These are phyloP conservation scores for Fulica atra DNA, from an alignment of 2,113 vertebrate genomes.

Conservation along the genomic window DNA sequence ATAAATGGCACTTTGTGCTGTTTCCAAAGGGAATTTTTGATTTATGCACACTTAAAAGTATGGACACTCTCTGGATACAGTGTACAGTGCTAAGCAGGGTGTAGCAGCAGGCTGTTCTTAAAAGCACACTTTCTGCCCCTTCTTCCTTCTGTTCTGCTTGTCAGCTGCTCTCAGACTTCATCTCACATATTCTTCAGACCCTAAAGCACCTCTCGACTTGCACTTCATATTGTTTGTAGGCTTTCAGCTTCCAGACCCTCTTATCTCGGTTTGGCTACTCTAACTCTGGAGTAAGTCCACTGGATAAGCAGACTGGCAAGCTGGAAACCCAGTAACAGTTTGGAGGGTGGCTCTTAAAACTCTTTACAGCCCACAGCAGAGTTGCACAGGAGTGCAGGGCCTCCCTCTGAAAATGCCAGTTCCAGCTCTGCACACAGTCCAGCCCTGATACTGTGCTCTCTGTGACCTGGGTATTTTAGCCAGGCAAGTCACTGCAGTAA, in stretches of 20 bases:
- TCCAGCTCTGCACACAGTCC: neutral
- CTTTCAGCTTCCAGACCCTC: neutral
- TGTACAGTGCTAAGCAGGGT: neutral
- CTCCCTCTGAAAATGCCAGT: neutral
- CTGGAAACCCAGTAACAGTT: neutral
- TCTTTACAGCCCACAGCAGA: neutral
- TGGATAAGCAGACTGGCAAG: neutral
- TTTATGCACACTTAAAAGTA: neutral
- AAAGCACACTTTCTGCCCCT: neutral
- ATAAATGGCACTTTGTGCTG: neutral
- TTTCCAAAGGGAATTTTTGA: constrained; percentile 8
- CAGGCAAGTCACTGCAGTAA: neutral
- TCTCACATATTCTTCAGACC: neutral
- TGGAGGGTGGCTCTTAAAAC: neutral
- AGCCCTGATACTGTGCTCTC: neutral
- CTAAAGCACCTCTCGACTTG: neutral
- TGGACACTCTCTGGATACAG: neutral
- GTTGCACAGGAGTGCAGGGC: neutral
- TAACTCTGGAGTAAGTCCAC: neutral
- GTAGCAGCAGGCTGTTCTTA: neutral
- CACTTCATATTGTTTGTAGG: neutral
- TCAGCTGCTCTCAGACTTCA: neutral
- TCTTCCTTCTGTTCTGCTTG: neutral
- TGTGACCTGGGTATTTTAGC: neutral
- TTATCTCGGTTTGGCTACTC: neutral